Evolutionary conservation across 37 sponge, comb jelly and placozoan species (phyloP).

Genomic region (Amphimedon queenslandica): DNA sequence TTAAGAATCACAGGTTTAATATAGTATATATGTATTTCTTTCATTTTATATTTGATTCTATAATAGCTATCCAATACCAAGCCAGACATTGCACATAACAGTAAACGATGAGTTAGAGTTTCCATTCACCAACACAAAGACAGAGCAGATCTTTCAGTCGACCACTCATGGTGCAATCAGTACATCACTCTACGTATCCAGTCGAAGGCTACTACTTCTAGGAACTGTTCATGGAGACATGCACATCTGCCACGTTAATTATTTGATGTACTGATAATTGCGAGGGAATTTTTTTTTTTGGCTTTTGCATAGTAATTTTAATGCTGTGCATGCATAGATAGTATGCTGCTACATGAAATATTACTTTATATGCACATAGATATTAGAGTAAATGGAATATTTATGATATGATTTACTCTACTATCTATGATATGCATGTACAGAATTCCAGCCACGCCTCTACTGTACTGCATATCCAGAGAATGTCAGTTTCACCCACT

Average conservation of each 20-base stretch:
- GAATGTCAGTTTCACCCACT: no score
- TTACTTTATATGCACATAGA: no score
- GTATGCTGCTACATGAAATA: no score
- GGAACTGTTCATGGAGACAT: conserved; percentile 14
- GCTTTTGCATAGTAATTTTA: no score
- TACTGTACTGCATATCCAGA: neutral
- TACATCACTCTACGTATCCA: conserved; percentile 6
- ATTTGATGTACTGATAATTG: conserved; percentile 11
- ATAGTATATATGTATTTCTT: neutral
- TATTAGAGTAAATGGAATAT: no score
- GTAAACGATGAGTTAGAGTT: conserved; percentile 12
- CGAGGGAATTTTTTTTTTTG: no score
- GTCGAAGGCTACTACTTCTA: conserved; percentile 1
- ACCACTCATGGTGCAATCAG: neutral
- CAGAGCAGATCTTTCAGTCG: conserved; percentile 31
- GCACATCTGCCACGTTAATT: conserved; percentile 24
- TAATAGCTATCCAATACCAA: neutral
- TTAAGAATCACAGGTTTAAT: neutral
- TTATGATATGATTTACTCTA: no score
- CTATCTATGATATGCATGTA: no score
- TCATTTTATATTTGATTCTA: neutral
- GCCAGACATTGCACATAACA: conserved; percentile 10
- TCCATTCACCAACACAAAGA: conserved; percentile 13
- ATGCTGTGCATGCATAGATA: no score
- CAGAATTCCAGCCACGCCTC: no score